phyloP scores from a whole-genome alignment of 2,797 vertebrate genomes.

The Synanceia verrucosa region DNA sequence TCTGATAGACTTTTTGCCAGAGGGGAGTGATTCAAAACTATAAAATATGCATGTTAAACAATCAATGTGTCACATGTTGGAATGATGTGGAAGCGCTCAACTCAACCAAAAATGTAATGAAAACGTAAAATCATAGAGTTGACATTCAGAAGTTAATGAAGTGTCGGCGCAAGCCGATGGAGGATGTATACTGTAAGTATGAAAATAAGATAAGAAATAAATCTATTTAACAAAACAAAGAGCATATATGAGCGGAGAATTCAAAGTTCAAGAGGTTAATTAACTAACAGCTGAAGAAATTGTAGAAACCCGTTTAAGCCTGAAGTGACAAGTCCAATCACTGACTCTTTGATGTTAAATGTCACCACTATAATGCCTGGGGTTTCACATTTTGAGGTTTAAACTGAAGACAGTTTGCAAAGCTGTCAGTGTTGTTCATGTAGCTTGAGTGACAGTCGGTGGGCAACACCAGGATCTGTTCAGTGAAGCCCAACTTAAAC shows the following conservation, averaged over 20 bases:
- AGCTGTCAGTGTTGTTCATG: not conserved
- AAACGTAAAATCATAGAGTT: not conserved
- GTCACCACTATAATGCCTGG: not conserved
- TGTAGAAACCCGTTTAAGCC: conserved; percentile 12
- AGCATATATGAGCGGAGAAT: not conserved
- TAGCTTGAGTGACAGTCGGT: too few species aligned
- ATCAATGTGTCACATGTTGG: not conserved
- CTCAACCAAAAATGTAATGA: not conserved
- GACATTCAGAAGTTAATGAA: not conserved
- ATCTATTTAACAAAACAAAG: not conserved
- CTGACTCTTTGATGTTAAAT: conserved; percentile 13
- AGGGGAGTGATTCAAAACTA: not conserved
- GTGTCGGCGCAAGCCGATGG: not conserved
- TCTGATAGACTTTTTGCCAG: not conserved
- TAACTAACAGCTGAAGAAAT: conserved; percentile 18
- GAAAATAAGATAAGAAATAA: not conserved
- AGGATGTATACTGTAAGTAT: not conserved
- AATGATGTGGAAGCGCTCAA: not conserved
- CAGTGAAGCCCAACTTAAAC: too few species aligned
- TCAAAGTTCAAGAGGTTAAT: conserved; percentile 38
- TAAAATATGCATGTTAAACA: not conserved
- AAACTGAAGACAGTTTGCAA: conserved; percentile 3
- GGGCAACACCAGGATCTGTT: too few species aligned
- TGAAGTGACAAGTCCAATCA: conserved; percentile 3
- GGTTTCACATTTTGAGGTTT: conserved; percentile 10